Percentiles rank a stretch among this genome's conserved stretches.
phyloP scores from a whole-genome alignment of 2,888 invertebrate genomes.

The Bursaphelenchus okinawaensis region DNA sequence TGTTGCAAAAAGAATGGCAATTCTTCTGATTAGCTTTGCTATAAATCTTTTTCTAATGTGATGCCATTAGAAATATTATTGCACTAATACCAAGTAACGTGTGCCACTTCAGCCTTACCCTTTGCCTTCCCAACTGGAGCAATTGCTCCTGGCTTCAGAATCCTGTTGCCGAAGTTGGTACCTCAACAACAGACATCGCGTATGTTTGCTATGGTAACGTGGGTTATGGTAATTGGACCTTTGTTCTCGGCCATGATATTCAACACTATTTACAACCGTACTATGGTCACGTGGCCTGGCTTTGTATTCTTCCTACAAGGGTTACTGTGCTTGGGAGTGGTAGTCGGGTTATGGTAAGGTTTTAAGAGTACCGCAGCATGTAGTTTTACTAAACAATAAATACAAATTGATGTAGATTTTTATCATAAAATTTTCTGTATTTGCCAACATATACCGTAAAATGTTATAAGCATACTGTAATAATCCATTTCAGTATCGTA shows the following conservation, averaged over 20 bases:
- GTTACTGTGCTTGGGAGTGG: conserved; percentile 32
- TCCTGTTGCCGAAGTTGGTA: conserved; percentile 52
- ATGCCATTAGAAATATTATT: too few relatives aligned
- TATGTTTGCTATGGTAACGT: conserved; percentile 37
- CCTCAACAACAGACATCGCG: conserved; percentile 51
- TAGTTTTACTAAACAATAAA: too few relatives aligned
- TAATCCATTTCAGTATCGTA: conserved; percentile 35
- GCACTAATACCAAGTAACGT: too few relatives aligned
- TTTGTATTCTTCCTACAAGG: conserved; percentile 48
- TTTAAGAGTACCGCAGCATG: not conserved
- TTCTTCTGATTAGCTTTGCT: too few relatives aligned
- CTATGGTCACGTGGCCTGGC: conserved; percentile 47
- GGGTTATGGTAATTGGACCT: conserved; percentile 41
- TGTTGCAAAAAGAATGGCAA: too few relatives aligned
- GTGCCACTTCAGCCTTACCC: conserved; percentile 39
- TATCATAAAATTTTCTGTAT: conserved; percentile 32
- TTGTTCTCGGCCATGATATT: conserved; percentile 41
- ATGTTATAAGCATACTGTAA: too few relatives aligned
- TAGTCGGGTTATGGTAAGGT: conserved; percentile 39
- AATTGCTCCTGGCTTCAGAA: conserved; percentile 46
- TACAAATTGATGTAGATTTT: too few relatives aligned
- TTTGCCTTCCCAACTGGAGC: conserved; percentile 39
- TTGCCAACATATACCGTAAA: not conserved
- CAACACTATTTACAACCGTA: conserved; percentile 44
- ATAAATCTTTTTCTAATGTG: too few relatives aligned